Percentiles rank a stretch among this genome's conserved stretches.
These are phyloP conservation scores for Hyaena hyaena DNA, from an alignment of 2,113 vertebrate species.

Conservation along the genomic window DNA sequence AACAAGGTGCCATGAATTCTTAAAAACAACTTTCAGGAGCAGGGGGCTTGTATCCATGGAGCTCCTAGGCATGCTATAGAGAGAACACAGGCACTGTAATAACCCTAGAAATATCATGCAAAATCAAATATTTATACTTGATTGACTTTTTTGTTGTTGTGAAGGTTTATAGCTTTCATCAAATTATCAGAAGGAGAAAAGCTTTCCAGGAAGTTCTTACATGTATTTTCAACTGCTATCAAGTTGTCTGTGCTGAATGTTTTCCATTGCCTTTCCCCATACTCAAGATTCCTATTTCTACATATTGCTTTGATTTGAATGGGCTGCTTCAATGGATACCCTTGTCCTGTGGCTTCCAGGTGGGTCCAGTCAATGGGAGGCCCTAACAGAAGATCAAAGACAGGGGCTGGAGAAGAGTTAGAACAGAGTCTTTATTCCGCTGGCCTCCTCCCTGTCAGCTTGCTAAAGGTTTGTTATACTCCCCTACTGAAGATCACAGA, in stretches of 20 bases:
- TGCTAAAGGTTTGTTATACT: not conserved
- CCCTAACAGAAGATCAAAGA: not conserved
- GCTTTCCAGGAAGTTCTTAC: not conserved
- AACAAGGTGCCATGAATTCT: not conserved
- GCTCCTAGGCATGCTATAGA: not conserved
- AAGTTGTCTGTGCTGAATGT: not conserved
- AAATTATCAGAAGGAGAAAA: slow-evolving; percentile 3
- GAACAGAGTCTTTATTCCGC: not conserved
- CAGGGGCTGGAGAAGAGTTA: not conserved
- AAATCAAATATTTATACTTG: slow-evolving; percentile 51
- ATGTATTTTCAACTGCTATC: not conserved
- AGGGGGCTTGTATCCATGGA: not conserved
- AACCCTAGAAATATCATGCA: slow-evolving; percentile 24
- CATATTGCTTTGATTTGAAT: not conserved
- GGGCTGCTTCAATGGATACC: not conserved
- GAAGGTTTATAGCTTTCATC: slow-evolving; percentile 6
- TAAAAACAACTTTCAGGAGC: not conserved
- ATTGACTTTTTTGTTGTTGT: not conserved
- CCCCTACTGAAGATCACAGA: not conserved
- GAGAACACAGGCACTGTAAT: not conserved
- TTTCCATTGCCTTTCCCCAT: not conserved
- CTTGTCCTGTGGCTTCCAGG: not conserved
- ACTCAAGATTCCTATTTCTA: not conserved
- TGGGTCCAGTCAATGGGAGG: not conserved
- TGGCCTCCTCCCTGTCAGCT: not conserved